Evolutionary conservation across 2,113 vertebrate genomes (phyloP).

Genomic region (Coptodon rendalli): DNA sequence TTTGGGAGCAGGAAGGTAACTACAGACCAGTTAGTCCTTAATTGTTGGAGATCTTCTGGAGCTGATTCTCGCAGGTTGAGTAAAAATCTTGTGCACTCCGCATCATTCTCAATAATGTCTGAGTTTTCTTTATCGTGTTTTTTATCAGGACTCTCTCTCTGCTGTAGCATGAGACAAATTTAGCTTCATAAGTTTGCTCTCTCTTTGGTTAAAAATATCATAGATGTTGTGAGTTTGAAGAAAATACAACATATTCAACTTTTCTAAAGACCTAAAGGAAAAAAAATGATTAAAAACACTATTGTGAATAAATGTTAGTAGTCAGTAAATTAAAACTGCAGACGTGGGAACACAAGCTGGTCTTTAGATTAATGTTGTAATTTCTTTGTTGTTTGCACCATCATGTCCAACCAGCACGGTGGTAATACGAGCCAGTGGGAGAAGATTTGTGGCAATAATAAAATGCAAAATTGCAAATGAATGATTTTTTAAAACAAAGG

Average conservation of each 20-base stretch:
- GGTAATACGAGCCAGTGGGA: neutral
- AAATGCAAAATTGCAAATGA: neutral
- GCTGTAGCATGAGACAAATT: neutral
- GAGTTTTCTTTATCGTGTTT: neutral
- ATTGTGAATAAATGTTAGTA: neutral
- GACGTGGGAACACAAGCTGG: neutral
- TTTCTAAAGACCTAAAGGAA: neutral
- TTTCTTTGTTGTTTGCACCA: neutral
- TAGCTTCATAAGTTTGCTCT: neutral
- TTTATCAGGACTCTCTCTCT: neutral
- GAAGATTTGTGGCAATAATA: neutral
- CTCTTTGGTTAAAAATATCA: fast-evolving
- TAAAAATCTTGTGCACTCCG: neutral
- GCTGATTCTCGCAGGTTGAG: neutral
- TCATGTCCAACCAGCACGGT: neutral
- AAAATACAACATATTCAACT: neutral
- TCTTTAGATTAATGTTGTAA: neutral
- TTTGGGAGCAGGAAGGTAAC: neutral
- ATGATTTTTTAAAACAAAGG: neutral
- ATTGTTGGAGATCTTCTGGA: neutral
- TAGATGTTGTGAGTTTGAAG: neutral
- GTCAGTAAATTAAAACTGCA: fast-evolving
- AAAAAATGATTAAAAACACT: neutral
- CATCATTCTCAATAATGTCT: neutral
- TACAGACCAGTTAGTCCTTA: neutral